A percentile compares a stretch with the other conserved stretches of the same genome.
phyloP scores from a whole-genome alignment of 2,113 vertebrate genomes.

The Polypterus bichir region DNA sequence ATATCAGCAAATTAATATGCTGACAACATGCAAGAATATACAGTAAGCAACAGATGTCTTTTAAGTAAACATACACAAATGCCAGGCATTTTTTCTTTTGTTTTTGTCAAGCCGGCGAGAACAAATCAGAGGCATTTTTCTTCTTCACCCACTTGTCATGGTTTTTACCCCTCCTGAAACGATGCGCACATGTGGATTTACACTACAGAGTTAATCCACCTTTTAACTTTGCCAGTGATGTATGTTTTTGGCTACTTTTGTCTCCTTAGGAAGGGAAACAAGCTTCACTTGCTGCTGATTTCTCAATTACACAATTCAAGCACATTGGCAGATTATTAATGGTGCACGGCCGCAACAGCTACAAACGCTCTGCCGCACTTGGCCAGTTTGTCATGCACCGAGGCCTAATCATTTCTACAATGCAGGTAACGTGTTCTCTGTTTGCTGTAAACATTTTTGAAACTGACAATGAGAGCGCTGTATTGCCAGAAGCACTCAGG shows the following conservation, averaged over 20 bases:
- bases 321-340: conserved; percentile 85
- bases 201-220: neutral
- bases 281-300: conserved; percentile 91
- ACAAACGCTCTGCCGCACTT: conserved; percentile 88
- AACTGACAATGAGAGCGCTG: neutral
- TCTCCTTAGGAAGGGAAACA: conserved; percentile 78
- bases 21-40: too few species aligned
- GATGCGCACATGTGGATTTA: neutral
- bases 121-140: too few species aligned
- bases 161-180: too few species aligned
- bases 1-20: too few species aligned
- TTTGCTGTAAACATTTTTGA: neutral
- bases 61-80: too few species aligned
- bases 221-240: neutral
- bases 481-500: neutral
- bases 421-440: conserved; percentile 64
- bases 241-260: neutral
- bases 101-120: too few species aligned
- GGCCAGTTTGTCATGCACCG: conserved; percentile 97
- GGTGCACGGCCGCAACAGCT: conserved; percentile 95
- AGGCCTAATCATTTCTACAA: conserved; percentile 94
- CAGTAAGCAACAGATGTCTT: too few species aligned
- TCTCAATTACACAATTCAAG: conserved; percentile 89
- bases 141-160: too few species aligned
- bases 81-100: too few species aligned